Base-by-base conservation (phyloP, 2,797 vertebrate genomes). In the Danio tinwini region DNA sequence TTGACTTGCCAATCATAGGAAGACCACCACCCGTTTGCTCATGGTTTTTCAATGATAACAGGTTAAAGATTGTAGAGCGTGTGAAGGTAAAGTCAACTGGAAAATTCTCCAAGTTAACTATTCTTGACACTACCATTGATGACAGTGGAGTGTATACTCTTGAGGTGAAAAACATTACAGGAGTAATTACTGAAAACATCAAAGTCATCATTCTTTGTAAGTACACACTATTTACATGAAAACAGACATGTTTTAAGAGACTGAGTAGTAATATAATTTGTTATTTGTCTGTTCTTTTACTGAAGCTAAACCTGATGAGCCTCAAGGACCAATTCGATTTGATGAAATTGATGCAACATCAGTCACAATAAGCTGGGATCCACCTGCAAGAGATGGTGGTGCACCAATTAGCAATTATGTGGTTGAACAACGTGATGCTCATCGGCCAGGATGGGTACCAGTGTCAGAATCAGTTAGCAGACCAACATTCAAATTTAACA, bases 391-490 rank as follows among this genome's bases (percentile, higher is more conserved):
- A 89, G 96, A 98, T 45, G 98, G 98, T 3, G 98, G 98, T 7
- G 97, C 97, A 82, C 93, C 97, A 2, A 82, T 99, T 84, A 97
- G 95, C 39, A 96, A 97, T 14, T 99, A 98, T 8, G 92, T 93
- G 62, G 96, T 99, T 65, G 98, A 99, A 86, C 98, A 99, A 85
- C 96, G 98, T 7, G 97, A 99, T 75, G 98, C 98, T 74, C 98
- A 99, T 87, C 95, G 97, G 82, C 98, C 98, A 47, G 98, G 98
- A 86, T 99, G 98, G 98, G 89, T 99, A 80, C 96, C 97, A 7
- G 94, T 99, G 84, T 96, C 94, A 4, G 96, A 97, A 84, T 96
- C 97, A 37, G 96, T 99, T 82, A 98, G 96, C 75, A 93, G 98
- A 86, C 93, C 96, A 52, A 95, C 81, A 6, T 99, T 95, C 89